Evolutionary conservation across 2,113 vertebrate species (phyloP), one percentile per base, ranked within the genome.

Genomic region (Isurus oxyrinchus): DNA sequence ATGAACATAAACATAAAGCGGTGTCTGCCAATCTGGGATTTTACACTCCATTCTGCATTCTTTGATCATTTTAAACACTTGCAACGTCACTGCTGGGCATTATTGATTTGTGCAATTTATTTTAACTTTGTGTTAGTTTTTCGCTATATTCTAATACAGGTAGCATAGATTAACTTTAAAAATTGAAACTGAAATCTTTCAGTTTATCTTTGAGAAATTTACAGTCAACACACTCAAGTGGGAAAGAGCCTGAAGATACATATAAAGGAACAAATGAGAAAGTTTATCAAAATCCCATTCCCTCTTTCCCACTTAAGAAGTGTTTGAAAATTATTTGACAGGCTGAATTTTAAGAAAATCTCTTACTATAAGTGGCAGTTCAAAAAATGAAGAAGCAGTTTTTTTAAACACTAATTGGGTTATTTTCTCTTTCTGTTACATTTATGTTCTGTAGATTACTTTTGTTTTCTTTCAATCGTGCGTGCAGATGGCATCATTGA

Each of bases 21-120:
- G 59, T 94, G 59, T 94, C 59, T 63, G 90, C 61, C 90, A 94
- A 31, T 95, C 40, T 95, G 94, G 67, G 49, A 59, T 59, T 53
- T 69, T 95, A 35, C 27, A 49, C 67, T 95, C 40, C 40, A 76
- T 95, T 95, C 94, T 95, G 94, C 94, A 95, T 95, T 76, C 55
- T 95, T 95, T 95, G 94, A 95, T 49, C 44, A 76, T 76, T 63
- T 93, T 95, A 95, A 72, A 95, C 27, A 91, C 59, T 40, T 94
- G 59, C 90, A 63, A 35, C 55, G 16, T 57, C 27, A 23, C 35
- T 63, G 16, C 40, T 94, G 90, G 90, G 59, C 14, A 27, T 55
- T 88, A 31, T 31, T 91, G 25, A 93, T 14, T 90, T 59, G 53
- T 57, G 27, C 53, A 57, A 25, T 61, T 61, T 84, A 23, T 49